Percentiles rank a stretch among this genome's conserved stretches.
These are phyloP conservation scores for Lithobates pipiens DNA, from an alignment of 2,797 vertebrate genomes.

Conservation along the genomic window DNA sequence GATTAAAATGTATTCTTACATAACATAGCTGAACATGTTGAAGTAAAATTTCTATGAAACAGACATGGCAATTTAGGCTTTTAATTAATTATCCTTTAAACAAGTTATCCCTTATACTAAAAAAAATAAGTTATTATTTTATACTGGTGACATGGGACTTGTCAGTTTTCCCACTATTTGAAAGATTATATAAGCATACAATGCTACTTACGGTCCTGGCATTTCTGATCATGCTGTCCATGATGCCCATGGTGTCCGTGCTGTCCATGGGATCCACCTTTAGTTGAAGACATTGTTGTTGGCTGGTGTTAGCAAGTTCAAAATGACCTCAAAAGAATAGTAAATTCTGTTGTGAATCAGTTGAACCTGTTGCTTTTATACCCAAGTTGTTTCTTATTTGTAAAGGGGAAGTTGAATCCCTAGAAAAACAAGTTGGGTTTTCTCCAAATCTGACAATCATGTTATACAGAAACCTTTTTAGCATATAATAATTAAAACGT, in stretches of 20 bases:
- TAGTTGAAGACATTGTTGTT: constrained; percentile 24
- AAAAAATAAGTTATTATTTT: no score
- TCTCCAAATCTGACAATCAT: constrained; percentile 25
- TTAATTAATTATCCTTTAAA: no score
- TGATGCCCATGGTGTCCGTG: no score
- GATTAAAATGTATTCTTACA: not conserved
- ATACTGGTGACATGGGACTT: no score
- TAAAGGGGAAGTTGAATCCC: not conserved
- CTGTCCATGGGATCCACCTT: not conserved
- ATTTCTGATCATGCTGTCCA: not conserved
- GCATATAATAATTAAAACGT: not conserved
- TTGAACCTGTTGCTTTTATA: constrained; percentile 38
- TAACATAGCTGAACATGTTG: not conserved
- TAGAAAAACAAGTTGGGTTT: constrained; percentile 48
- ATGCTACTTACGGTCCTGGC: constrained; percentile 40
- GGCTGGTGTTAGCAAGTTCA: not conserved
- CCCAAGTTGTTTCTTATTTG: constrained; percentile 27
- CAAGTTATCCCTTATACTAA: no score
- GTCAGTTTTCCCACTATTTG: not conserved
- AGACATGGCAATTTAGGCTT: not conserved
- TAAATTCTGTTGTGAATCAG: not conserved
- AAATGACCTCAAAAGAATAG: not conserved
- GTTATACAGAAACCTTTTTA: constrained; percentile 24
- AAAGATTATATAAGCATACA: not conserved
- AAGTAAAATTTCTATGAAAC: not conserved